Percentiles rank a stretch among this genome's conserved stretches.
Conservation (phyloP, 2,888 invertebrate species). For the Drosophila algonquin region DNA sequence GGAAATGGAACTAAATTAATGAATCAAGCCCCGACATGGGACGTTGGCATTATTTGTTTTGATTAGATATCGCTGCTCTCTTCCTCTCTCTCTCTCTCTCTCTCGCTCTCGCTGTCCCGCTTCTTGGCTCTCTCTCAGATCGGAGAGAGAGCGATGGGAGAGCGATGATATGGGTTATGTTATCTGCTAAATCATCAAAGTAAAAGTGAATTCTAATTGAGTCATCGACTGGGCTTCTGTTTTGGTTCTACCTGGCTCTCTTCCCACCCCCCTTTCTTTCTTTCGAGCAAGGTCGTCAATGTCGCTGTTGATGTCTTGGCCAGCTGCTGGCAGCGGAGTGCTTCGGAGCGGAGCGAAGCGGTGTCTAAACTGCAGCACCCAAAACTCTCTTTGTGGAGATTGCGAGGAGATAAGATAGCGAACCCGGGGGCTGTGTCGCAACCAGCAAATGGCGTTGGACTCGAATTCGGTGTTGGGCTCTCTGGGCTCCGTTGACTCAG, state of each 20-base stretch:
- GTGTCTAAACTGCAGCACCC: neutral
- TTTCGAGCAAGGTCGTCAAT: conserved; percentile 55
- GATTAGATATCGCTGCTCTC: conserved; percentile 64
- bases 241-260: conserved; percentile 14
- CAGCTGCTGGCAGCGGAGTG: conserved; percentile 27
- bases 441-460: conserved; percentile 25
- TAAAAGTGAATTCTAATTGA: conserved; percentile 62
- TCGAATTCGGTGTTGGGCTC: neutral
- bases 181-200: conserved; percentile 13
- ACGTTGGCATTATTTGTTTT: conserved; percentile 70
- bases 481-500: conserved; percentile 21
- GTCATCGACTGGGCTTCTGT: conserved; percentile 43
- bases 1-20: conserved; percentile 64
- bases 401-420: conserved; percentile 31
- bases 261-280: neutral
- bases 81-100: conserved; percentile 6
- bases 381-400: conserved; percentile 16
- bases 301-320: conserved; percentile 19
- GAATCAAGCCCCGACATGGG: conserved; percentile 53
- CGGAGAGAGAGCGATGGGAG: neutral
- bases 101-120: conserved; percentile 3
- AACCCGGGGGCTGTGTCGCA: conserved; percentile 9
- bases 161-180: neutral
- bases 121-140: neutral
- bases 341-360: neutral